Base-by-base conservation (phyloP, 1,140 invertebrate genomes). In the Acromyrmex echinatior region DNA sequence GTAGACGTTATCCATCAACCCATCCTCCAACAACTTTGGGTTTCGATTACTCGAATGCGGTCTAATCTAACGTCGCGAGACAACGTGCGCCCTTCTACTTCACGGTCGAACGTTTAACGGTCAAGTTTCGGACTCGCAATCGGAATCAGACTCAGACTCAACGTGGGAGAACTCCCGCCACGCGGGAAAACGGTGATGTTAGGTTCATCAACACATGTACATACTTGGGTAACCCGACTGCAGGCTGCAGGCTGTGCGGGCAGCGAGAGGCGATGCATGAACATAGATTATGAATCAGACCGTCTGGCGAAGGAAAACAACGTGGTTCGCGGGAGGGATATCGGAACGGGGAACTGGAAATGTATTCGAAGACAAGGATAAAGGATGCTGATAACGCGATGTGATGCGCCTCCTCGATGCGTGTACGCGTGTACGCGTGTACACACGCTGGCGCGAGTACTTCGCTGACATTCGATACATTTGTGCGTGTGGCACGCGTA, bases 111-210 rank as follows among this genome's bases (percentile, higher is more conserved):
- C 25, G 7, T 31, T 51, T 10, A 62, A 49, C 35, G 80, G 31
- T 58, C 14, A 73, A 74, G 35, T 73, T 82, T 73, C 51, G 51
- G 63, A 31, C 31, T 18, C 3, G 56, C 31, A 35, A 35, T 35
- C 31, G 6, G 31, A 6, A 0, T 35, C 31, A 6, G 31, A 35
- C 31, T 35, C 31, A 6, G 31, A 31, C 31, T 31, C 31, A 31
- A 5, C 31, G 31, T 39, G 78, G 31, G 51, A 71, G 63, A 5
- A 3, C 21, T 56, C 78, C 16, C 31, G 31, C 49, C 60, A 71
- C 84, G 88, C 87, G 88, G 88, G 87, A 89, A 90, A 87, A 60
- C 25, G 35, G 84, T 58, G 60, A 90, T 84, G 88, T 90, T 90
- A 90, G 88, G 84, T 89, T 39, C 49, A 58, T 2, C 56, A 18